A percentile compares a stretch with the other conserved stretches of the same genome.
phyloP scores from a whole-genome alignment of 2,797 vertebrate genomes.

The Melanotaenia parkinsoni region DNA sequence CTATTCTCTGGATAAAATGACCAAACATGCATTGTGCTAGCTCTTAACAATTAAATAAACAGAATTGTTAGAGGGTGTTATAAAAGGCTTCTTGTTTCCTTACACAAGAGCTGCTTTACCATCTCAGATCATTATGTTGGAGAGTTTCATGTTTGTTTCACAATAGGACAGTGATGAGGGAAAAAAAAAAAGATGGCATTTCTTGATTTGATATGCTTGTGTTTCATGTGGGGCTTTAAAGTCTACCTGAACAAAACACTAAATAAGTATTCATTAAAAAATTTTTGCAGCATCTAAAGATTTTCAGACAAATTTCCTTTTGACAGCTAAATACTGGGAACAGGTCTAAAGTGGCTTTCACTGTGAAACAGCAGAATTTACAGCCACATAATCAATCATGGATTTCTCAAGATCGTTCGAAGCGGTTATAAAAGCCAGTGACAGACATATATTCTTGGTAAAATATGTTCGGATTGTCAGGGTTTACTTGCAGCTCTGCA shows the following conservation, averaged over 20 bases:
- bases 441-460: too few species aligned
- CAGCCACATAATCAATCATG: neutral
- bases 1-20: constrained; percentile 36
- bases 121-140: constrained; percentile 13
- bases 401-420: neutral
- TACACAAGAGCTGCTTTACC: constrained; percentile 31
- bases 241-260: constrained; percentile 35
- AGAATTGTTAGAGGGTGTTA: constrained; percentile 19
- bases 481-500: too few species aligned
- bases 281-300: constrained; percentile 11
- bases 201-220: constrained; percentile 43
- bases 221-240: constrained; percentile 38
- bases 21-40: constrained; percentile 18
- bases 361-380: neutral
- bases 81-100: constrained; percentile 30
- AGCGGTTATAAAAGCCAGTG: neutral
- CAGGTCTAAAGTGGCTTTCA: neutral
- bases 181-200: neutral
- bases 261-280: constrained; percentile 27
- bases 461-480: too few species aligned
- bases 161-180: constrained; percentile 5
- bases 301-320: neutral
- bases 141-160: constrained; percentile 30
- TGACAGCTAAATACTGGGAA: constrained; percentile 2
- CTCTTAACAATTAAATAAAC: constrained; percentile 45